A percentile compares a stretch with the other conserved stretches of the same genome.
Conservation (phyloP, 2,888 invertebrate genomes). For the Hirtodrosophila trivittata region DNA sequence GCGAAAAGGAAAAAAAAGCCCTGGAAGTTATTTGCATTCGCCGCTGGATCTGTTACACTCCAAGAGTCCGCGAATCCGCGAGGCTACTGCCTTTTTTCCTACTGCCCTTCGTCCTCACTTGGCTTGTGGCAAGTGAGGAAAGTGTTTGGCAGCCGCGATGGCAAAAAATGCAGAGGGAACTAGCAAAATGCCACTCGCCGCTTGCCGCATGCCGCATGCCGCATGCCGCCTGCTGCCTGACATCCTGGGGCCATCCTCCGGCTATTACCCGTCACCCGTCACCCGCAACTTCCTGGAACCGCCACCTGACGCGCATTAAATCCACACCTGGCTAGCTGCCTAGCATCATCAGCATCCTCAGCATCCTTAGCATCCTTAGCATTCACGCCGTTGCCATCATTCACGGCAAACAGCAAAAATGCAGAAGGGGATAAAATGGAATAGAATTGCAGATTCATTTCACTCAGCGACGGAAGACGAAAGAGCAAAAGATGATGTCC, state of each 20-base stretch:
- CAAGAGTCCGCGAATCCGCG: conserved; percentile 46
- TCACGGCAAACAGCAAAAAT: conserved; percentile 24
- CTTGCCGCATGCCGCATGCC: not conserved
- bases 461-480: conserved; percentile 57
- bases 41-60: conserved; percentile 73
- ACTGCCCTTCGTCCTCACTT: conserved; percentile 5
- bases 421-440: conserved; percentile 54
- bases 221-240: not conserved
- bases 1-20: not conserved
- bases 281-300: conserved; percentile 3
- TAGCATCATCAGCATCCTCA: conserved; percentile 59
- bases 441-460: conserved; percentile 80
- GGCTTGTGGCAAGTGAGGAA: conserved; percentile 58
- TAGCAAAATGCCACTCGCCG: conserved; percentile 37
- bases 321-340: conserved; percentile 64
- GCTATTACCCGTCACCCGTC: not conserved
- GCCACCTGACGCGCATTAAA: conserved; percentile 58
- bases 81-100: conserved; percentile 24
- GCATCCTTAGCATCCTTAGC: conserved; percentile 24
- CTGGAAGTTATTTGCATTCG: conserved; percentile 72
- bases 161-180: conserved; percentile 38
- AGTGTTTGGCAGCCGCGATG: conserved; percentile 58
- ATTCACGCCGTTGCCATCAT: conserved; percentile 34
- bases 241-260: not conserved
- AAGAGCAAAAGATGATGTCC: conserved; percentile 34